Evolutionary conservation across 1,140 invertebrate species (phyloP).

Genomic region (Ceratitis capitata): DNA sequence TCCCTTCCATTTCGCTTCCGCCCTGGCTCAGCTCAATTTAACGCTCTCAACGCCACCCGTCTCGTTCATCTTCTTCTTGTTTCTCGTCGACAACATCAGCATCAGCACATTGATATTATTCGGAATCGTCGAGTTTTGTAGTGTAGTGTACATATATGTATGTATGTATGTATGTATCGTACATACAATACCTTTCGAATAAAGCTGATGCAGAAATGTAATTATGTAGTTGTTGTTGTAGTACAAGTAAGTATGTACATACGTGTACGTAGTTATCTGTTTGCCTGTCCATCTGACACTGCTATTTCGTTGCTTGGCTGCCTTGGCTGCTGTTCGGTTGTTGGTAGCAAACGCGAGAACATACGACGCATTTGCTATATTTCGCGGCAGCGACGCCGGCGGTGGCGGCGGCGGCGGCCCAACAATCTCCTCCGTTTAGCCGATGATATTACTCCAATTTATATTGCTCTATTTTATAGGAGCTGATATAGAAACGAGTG

Average conservation of each 20-base stretch:
- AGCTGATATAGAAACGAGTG: not conserved
- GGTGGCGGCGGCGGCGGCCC: too few species aligned
- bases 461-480: not conserved
- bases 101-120: not conserved
- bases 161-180: not conserved
- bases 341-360: not conserved
- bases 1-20: not conserved
- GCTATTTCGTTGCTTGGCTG: not conserved
- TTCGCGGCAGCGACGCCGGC: too few species aligned
- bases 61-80: constrained; percentile 24
- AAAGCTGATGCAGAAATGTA: not conserved
- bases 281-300: not conserved
- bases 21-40: not conserved
- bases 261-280: not conserved
- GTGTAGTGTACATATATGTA: not conserved
- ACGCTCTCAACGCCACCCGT: not conserved
- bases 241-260: not conserved
- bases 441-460: not conserved
- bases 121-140: constrained; percentile 13
- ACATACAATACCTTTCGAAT: not conserved
- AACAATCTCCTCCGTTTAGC: not conserved
- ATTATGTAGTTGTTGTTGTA: too few species aligned
- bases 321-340: not conserved
- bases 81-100: constrained; percentile 19
- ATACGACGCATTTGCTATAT: not conserved